These are phyloP conservation scores for Argynnis bischoffii DNA, from an alignment of 2,888 invertebrate genomes.

Conservation along the genomic window DNA sequence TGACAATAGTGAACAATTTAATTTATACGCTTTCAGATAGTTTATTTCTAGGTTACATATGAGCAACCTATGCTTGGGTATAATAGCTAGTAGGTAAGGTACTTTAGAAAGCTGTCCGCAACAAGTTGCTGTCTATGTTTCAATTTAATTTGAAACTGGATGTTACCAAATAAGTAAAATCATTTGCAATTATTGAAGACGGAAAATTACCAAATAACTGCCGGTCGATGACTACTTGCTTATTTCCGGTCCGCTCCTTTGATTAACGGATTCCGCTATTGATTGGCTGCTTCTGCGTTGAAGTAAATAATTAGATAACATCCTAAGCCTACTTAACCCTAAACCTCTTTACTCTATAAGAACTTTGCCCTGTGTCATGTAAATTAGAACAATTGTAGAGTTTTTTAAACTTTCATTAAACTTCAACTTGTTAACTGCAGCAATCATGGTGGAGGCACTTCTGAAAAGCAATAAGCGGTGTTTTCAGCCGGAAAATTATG, in stretches of 20 bases:
- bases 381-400: not conserved
- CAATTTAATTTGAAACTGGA: constrained; percentile 26
- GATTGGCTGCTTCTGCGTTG: constrained; percentile 48
- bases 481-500: constrained; percentile 75
- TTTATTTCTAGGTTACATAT: constrained; percentile 38
- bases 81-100: constrained; percentile 28
- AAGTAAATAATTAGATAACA: constrained; percentile 42
- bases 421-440: constrained; percentile 37
- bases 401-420: constrained; percentile 6
- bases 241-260: constrained; percentile 66
- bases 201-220: constrained; percentile 49
- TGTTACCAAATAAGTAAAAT: constrained; percentile 31
- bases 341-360: not conserved
- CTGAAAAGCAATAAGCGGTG: constrained; percentile 70
- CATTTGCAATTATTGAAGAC: constrained; percentile 30
- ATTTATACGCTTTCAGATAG: constrained; percentile 22
- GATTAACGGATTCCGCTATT: constrained; percentile 53
- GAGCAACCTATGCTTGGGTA: constrained; percentile 27
- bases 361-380: not conserved
- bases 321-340: constrained; percentile 22
- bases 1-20: constrained; percentile 4
- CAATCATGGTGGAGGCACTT: constrained; percentile 60
- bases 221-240: constrained; percentile 60
- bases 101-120: constrained; percentile 36
- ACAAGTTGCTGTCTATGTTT: constrained; percentile 37